Evolutionary conservation across 23 tunicate genomes (phyloP).

Genomic region (Trididemnum clinides): DNA sequence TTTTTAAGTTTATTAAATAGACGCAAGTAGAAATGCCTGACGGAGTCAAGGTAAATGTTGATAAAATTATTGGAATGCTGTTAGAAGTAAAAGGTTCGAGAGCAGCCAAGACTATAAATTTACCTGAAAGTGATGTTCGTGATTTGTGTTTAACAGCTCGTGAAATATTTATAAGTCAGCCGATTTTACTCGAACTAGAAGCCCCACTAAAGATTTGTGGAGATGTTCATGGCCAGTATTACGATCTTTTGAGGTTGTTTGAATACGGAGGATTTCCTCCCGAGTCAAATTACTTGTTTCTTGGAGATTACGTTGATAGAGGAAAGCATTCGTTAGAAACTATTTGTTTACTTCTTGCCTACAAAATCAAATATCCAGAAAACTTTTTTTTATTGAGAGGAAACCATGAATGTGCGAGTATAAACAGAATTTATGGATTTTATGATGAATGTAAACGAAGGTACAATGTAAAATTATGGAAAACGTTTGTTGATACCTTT

Average conservation of each 20-base stretch:
- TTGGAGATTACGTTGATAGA: no score
- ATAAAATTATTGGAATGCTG: no score
- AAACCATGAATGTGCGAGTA: no score
- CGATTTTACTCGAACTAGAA: slow-evolving; percentile 84
- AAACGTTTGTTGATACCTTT: slow-evolving; percentile 85
- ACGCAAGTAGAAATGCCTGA: no score
- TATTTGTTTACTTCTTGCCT: slow-evolving; percentile 78
- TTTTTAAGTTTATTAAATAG: no score
- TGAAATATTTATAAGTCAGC: slow-evolving; percentile 86
- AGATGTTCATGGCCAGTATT: slow-evolving; percentile 94
- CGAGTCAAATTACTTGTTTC: no score
- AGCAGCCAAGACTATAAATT: slow-evolving; percentile 84
- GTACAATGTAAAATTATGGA: slow-evolving; percentile 90
- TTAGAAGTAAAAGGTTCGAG: no score
- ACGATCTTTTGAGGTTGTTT: no score
- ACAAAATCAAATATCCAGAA: slow-evolving; percentile 93
- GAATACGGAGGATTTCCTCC: no score
- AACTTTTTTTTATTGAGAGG: slow-evolving; percentile 91
- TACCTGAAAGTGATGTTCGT: slow-evolving; percentile 78
- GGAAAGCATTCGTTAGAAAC: slow-evolving; percentile 93
- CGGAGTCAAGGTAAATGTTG: no score
- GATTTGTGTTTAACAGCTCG: slow-evolving; percentile 76
- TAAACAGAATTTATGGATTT: no score
- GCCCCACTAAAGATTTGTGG: slow-evolving; percentile 94
- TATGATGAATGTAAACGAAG: no score